phyloP scores from a whole-genome alignment of 2,888 invertebrate species.

The Opisthograptis luteolata region DNA sequence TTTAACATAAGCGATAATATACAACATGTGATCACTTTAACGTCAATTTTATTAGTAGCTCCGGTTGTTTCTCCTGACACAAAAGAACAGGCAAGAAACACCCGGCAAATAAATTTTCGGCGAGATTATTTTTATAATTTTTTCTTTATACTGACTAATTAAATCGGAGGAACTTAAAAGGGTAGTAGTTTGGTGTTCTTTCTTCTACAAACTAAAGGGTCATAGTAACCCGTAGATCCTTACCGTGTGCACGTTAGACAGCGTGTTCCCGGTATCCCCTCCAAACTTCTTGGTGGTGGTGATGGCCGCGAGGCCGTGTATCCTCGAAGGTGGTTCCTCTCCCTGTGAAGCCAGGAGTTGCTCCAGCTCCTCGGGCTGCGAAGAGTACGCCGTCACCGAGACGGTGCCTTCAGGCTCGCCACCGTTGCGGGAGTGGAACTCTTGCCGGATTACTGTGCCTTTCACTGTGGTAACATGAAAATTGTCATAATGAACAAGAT shows the following conservation, averaged over 20 bases:
- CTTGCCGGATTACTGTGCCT: constrained; percentile 88
- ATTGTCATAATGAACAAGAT: too few relatives aligned
- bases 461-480: constrained; percentile 80
- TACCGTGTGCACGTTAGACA: constrained; percentile 67
- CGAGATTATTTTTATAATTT: too few relatives aligned
- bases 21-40: too few relatives aligned
- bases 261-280: constrained; percentile 67
- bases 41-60: too few relatives aligned
- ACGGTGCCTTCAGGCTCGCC: constrained; percentile 88
- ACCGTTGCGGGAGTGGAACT: constrained; percentile 88
- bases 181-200: too few relatives aligned
- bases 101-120: too few relatives aligned
- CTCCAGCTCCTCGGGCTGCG: constrained; percentile 84
- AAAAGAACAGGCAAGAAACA: too few relatives aligned
- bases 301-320: constrained; percentile 77
- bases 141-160: too few relatives aligned
- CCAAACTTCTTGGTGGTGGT: constrained; percentile 79
- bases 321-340: constrained; percentile 60
- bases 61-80: too few relatives aligned
- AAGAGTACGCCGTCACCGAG: constrained; percentile 88
- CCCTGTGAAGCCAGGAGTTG: constrained; percentile 66
- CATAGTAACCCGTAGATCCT: constrained; percentile 38
- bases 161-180: too few relatives aligned
- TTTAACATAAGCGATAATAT: too few relatives aligned
- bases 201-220: too few relatives aligned